These are phyloP conservation scores for Cygnus buccinator DNA, from an alignment of 2,113 vertebrate species.

Conservation along the genomic window DNA sequence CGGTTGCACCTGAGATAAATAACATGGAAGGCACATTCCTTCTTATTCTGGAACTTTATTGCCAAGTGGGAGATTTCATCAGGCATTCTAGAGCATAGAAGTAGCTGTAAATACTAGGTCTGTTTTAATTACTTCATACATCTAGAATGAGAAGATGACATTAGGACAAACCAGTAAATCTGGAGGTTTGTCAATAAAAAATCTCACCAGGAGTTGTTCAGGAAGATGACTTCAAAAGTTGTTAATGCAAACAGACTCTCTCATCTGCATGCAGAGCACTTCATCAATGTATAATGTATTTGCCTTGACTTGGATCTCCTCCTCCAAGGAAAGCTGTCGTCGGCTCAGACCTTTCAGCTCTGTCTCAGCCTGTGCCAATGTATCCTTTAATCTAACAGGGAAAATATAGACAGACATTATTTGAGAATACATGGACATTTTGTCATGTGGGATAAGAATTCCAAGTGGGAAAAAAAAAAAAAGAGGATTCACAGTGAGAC, in stretches of 20 bases:
- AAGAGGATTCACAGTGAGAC: background rate
- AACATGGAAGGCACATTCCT: background rate
- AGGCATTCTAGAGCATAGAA: background rate
- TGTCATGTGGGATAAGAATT: background rate
- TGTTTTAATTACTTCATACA: background rate
- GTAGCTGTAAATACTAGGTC: background rate
- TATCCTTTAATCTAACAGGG: constrained; percentile 78
- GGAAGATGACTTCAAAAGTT: constrained; percentile 69
- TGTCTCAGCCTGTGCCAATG: constrained; percentile 74
- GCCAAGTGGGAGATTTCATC: background rate
- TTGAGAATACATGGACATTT: background rate
- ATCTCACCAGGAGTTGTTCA: background rate
- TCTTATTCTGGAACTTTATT: constrained; percentile 12
- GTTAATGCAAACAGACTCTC: constrained; percentile 78
- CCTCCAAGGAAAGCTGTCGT: constrained; percentile 85
- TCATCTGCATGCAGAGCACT: constrained; percentile 85
- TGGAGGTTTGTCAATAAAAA: background rate
- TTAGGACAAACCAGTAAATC: background rate
- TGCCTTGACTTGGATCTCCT: constrained; percentile 85
- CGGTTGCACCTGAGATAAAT: background rate
- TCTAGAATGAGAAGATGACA: background rate
- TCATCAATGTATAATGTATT: constrained; percentile 90
- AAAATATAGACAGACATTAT: background rate
- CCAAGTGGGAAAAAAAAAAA: background rate
- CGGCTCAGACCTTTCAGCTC: constrained; percentile 80